Base-by-base conservation (phyloP, 2,113 vertebrate species). In the Trinectes maculatus region DNA sequence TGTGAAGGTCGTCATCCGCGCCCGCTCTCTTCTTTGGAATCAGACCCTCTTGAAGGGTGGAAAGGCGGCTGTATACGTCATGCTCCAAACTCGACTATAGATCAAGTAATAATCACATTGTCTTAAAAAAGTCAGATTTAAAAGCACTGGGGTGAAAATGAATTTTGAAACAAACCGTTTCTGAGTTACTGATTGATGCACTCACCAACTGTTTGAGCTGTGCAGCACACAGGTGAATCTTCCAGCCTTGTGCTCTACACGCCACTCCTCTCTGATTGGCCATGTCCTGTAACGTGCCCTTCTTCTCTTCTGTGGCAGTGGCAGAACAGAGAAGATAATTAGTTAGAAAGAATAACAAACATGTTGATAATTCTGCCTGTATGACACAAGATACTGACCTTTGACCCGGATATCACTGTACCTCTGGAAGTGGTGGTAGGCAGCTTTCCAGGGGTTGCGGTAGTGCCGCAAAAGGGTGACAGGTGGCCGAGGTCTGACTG, bases 1-100 rank as follows among this genome's bases (percentile, higher is more conserved):
- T 93, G 83, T 99, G 98, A 22, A 99, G 90, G 68, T 99, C 98
- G 0, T 99, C 96, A 6, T 99, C 98, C 0, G 94, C 93, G 0
- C 95, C 95, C 0, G 95, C 95, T 76, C 98, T 98, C 90, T 99
- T 99, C 94, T 99, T 99, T 8, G 98, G 97, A 55, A 99, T 98
- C 40, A 99, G 94, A 39, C 96, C 96, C 79, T 99, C 97, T 76
- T 99, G 98, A 16, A 99, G 91, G 44, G 92, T 95, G 25, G 96
- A 96, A 68, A 99, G 94, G 22, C 96, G 94, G 87, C 96, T 96
- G 60, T 97, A 99, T 47, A 98, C 96, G 5, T 99, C 97, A 1
- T 96, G 95, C 81, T 99, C 98, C 87, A 99, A 90, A 90, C 93
- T 98, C 0, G 95, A 95, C 98, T 99, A 67, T 36, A 91, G 31